A percentile compares a stretch with the other conserved stretches of the same genome.
Evolutionary conservation across 2,113 vertebrate genomes (phyloP).

Genomic region (Peucedramus taeniatus): DNA sequence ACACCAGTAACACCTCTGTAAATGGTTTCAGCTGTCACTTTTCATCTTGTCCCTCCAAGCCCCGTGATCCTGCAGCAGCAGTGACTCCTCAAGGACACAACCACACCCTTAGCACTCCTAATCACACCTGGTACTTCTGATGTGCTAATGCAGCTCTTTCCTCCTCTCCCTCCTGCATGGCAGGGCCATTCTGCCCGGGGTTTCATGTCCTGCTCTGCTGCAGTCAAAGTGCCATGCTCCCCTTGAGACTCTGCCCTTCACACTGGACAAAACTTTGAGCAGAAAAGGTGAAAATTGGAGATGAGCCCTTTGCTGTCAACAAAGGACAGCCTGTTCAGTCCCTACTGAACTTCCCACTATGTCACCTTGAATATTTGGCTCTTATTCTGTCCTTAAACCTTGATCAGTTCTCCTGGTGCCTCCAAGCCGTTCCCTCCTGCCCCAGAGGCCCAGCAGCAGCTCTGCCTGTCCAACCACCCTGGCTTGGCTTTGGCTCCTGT

Average conservation of each 20-base stretch:
- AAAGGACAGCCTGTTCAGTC: not conserved
- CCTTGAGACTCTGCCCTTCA: not conserved
- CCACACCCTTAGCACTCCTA: not conserved
- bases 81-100: not conserved
- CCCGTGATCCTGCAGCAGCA: rapidly evolving
- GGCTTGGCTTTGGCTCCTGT: rapidly evolving
- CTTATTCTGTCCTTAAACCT: not conserved
- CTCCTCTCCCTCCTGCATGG: not conserved
- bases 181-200: not conserved
- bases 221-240: rapidly evolving
- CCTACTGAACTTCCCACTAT: rapidly evolving
- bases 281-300: not conserved
- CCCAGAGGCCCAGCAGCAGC: not conserved
- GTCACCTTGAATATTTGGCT: not conserved
- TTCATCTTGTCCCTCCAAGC: not conserved
- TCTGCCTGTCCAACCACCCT: not conserved
- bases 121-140: not conserved
- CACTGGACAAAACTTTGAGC: not conserved
- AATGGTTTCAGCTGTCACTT: not conserved
- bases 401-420: not conserved
- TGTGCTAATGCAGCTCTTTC: not conserved
- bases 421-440: not conserved
- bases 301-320: not conserved
- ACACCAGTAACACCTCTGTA: not conserved
- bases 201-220: not conserved